These are phyloP conservation scores for Calameuta filiformis DNA, from an alignment of 2,888 invertebrate genomes.

Conservation along the genomic window DNA sequence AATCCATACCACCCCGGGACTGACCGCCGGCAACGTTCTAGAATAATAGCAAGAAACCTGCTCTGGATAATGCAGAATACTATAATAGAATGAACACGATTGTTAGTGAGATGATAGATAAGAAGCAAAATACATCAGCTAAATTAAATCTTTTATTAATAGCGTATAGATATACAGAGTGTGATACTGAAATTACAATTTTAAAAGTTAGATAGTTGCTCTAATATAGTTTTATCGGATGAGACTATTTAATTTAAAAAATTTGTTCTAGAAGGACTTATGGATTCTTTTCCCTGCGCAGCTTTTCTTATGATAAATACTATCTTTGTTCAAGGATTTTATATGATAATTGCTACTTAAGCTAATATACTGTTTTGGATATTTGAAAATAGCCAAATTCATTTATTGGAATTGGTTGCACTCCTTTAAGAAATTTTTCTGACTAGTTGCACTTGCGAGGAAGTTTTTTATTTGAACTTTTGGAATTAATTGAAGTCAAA, in stretches of 20 bases:
- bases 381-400: too few species aligned
- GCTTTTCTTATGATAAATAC: not conserved
- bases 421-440: not conserved
- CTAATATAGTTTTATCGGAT: not conserved
- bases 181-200: not conserved
- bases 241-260: not conserved
- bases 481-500: conserved; percentile 57
- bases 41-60: not conserved
- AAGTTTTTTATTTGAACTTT: not conserved
- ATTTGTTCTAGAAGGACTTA: not conserved
- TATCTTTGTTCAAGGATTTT: too few species aligned
- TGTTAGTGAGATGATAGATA: not conserved
- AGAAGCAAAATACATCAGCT: not conserved
- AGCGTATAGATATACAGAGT: not conserved
- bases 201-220: not conserved
- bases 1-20: conserved; percentile 47
- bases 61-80: not conserved
- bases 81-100: not conserved
- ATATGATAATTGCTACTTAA: not conserved
- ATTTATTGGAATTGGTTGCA: not conserved
- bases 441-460: not conserved
- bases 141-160: not conserved
- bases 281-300: not conserved
- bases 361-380: not conserved
- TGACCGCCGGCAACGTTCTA: not conserved